Evolutionary conservation across 53 echinoderm and acorn worm species (phyloP).

Genomic region (Patiria pectinifera): DNA sequence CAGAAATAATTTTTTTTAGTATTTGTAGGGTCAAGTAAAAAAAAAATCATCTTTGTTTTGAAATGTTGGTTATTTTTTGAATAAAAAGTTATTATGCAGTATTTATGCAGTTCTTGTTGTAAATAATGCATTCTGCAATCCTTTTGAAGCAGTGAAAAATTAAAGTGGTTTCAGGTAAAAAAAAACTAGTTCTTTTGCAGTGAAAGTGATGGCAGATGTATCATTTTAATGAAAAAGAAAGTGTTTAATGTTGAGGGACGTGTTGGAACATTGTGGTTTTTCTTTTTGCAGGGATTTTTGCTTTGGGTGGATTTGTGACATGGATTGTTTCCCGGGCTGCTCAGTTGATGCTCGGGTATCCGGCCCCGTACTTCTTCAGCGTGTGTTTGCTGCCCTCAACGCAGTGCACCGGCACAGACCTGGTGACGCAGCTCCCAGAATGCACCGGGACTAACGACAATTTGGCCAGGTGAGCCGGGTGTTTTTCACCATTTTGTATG

Average conservation of each 20-base stretch:
- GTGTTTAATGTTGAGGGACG: neutral
- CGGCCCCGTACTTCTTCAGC: conserved; percentile 90
- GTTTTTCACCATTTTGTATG: neutral
- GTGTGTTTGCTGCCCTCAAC: conserved; percentile 63
- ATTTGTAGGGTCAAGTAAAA: no score
- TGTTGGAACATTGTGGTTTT: neutral
- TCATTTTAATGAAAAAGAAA: no score
- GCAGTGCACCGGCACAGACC: conserved; percentile 51
- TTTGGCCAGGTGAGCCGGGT: conserved; percentile 39
- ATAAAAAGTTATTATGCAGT: no score
- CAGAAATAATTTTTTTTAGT: no score
- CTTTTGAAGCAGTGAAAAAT: no score
- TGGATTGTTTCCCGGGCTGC: conserved; percentile 80
- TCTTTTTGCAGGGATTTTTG: conserved; percentile 76
- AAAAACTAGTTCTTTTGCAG: no score
- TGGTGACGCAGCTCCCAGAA: conserved; percentile 51
- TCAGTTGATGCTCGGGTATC: conserved; percentile 78
- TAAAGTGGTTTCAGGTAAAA: no score
- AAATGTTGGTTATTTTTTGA: no score
- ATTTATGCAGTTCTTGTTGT: no score
- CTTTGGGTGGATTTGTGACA: conserved; percentile 78
- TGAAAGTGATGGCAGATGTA: no score
- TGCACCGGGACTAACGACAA: conserved; percentile 53
- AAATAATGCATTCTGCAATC: no score
- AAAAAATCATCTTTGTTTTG: no score